A percentile compares a stretch with the other conserved stretches of the same genome.
Conservation (phyloP, 1,140 invertebrate genomes). For the Heliconius melpomene region DNA sequence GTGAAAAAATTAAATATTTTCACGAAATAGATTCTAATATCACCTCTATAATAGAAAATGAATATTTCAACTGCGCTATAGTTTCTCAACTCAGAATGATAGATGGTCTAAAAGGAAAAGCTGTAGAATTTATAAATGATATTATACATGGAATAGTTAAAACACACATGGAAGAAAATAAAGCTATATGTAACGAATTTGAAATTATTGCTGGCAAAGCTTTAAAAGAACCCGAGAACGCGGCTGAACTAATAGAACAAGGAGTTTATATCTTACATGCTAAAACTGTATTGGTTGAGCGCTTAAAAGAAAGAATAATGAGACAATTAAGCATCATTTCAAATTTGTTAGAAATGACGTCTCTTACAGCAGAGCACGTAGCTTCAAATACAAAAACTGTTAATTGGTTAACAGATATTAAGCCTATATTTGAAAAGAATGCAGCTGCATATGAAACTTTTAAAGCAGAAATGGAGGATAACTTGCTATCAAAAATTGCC, state of each 20-base stretch:
- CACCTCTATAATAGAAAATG: slow-evolving; percentile 82
- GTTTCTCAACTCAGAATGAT: slow-evolving; percentile 71
- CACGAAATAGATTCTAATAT: slow-evolving; percentile 83
- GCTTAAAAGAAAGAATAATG: slow-evolving; percentile 84
- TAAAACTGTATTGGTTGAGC: slow-evolving; percentile 83
- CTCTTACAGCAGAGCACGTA: slow-evolving; percentile 84
- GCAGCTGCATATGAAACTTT: slow-evolving; percentile 88
- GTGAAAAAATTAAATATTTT: slow-evolving; percentile 83
- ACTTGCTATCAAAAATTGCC: slow-evolving; percentile 85
- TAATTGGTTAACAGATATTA: slow-evolving; percentile 87
- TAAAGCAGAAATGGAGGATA: slow-evolving; percentile 91
- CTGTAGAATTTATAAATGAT: slow-evolving; percentile 68
- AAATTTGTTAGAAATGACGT: slow-evolving; percentile 86
- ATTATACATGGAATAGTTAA: slow-evolving; percentile 71
- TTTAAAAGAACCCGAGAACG: slow-evolving; percentile 84
- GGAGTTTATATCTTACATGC: slow-evolving; percentile 85
- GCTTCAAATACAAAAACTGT: slow-evolving; percentile 85
- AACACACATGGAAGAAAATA: slow-evolving; percentile 78
- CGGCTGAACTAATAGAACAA: slow-evolving; percentile 87
- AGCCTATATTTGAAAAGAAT: slow-evolving; percentile 87
- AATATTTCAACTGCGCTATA: slow-evolving; percentile 83
- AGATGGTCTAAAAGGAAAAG: slow-evolving; percentile 67
- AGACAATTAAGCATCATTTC: slow-evolving; percentile 83
- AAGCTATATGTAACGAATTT: slow-evolving; percentile 84
- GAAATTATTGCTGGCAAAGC: slow-evolving; percentile 83